Evolutionary conservation across 30 jellyfish, hydroid and myxozoan species (phyloP).

Genomic region (Euphysa ruthae): DNA sequence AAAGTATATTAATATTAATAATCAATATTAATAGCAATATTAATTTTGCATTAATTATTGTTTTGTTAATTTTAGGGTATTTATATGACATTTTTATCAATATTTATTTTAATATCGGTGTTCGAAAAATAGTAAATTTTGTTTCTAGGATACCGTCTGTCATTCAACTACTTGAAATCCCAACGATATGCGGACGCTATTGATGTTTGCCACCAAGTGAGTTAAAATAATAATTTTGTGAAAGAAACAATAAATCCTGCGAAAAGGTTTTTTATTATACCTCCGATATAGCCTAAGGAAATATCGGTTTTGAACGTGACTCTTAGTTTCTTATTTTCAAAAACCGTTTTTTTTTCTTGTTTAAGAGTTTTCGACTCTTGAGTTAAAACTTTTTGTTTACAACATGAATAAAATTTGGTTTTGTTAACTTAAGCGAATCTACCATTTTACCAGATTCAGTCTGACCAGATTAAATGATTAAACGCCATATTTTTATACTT

Average conservation of each 20-base stretch:
- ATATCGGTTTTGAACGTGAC: no score
- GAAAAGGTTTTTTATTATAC: no score
- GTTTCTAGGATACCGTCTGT: constrained; percentile 70
- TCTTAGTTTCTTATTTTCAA: background rate
- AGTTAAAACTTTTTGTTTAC: no score
- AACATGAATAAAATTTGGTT: no score
- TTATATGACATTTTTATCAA: background rate
- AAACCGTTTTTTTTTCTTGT: background rate
- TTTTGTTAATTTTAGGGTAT: background rate
- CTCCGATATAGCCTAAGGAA: no score
- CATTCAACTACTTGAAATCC: constrained; percentile 86
- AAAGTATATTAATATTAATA: no score
- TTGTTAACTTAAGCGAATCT: no score
- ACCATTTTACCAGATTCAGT: no score
- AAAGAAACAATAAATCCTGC: background rate
- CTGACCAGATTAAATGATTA: no score
- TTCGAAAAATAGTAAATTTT: no score
- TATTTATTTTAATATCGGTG: background rate
- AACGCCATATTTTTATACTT: no score
- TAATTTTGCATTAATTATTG: background rate
- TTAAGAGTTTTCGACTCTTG: background rate
- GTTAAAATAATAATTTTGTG: background rate
- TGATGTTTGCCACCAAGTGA: constrained; percentile 90
- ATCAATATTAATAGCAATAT: no score
- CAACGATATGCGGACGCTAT: constrained; percentile 88